A percentile compares a stretch with the other conserved stretches of the same genome.
phyloP scores from a whole-genome alignment of 2,113 vertebrate species.

The Anser cygnoides region DNA sequence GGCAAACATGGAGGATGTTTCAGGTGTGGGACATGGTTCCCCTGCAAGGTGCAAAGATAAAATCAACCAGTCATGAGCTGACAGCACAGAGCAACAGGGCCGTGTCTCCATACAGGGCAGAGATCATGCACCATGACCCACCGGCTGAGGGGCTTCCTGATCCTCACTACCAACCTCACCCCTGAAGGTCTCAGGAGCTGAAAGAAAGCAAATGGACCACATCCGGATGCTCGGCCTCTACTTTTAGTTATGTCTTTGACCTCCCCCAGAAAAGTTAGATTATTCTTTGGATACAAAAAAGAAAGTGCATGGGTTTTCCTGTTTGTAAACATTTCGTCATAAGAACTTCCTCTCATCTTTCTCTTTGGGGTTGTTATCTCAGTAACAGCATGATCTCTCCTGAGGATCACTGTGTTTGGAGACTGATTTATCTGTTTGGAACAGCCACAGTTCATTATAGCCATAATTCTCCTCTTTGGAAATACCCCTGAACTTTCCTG shows the following conservation, averaged over 20 bases:
- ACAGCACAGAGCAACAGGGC: background rate
- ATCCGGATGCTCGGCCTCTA: background rate
- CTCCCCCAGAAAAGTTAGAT: background rate
- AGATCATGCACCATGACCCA: background rate
- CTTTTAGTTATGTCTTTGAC: background rate
- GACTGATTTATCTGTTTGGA: background rate
- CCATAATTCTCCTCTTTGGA: background rate
- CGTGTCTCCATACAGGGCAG: accelerated
- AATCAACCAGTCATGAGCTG: background rate
- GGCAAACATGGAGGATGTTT: background rate
- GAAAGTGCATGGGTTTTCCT: background rate
- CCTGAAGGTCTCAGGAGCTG: background rate
- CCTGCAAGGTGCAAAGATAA: background rate
- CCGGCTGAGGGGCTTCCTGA: background rate
- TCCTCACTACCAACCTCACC: background rate
- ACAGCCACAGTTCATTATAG: background rate
- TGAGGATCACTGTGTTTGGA: background rate
- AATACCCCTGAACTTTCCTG: slow-evolving; percentile 11
- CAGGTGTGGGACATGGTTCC: accelerated
- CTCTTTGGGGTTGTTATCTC: background rate
- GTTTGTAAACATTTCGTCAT: slow-evolving; percentile 17
- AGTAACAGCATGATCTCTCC: background rate
- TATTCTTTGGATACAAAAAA: background rate
- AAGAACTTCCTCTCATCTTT: slow-evolving; percentile 22
- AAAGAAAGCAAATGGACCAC: background rate